phyloP scores from a whole-genome alignment of 2,888 invertebrate genomes.

The Branchellion lobata region DNA sequence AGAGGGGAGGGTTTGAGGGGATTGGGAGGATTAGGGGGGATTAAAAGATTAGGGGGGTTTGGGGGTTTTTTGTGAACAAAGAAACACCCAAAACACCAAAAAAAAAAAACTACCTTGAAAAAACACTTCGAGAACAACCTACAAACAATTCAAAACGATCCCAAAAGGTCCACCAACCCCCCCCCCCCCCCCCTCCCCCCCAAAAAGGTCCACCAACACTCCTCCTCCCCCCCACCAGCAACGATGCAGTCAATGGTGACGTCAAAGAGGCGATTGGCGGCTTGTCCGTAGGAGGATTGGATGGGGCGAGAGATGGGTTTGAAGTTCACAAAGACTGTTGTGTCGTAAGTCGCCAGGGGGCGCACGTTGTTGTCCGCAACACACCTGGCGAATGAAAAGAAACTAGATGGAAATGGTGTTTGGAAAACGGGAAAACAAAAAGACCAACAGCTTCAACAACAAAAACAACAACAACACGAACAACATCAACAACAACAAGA shows the following conservation, averaged over 20 bases:
- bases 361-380: conserved; percentile 61
- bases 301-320: conserved; percentile 56
- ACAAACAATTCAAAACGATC: background rate
- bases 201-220: background rate
- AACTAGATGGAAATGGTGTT: no score
- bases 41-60: background rate
- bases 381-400: no score
- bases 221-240: conserved; percentile 55
- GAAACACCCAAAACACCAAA: background rate
- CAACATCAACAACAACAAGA: no score
- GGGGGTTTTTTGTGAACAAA: background rate
- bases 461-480: no score
- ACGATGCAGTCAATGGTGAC: conserved; percentile 59
- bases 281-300: conserved; percentile 60
- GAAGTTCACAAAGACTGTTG: conserved; percentile 57
- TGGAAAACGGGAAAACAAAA: no score
- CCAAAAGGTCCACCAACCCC: background rate
- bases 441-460: no score
- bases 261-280: conserved; percentile 57
- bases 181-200: background rate
- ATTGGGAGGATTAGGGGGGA: background rate
- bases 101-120: background rate
- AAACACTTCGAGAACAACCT: background rate
- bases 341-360: conserved; percentile 58
- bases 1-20: no score